Evolutionary conservation across 2,888 invertebrate species (phyloP), one percentile per base, ranked within the genome.

Genomic region (Sylvicola cinctus): DNA sequence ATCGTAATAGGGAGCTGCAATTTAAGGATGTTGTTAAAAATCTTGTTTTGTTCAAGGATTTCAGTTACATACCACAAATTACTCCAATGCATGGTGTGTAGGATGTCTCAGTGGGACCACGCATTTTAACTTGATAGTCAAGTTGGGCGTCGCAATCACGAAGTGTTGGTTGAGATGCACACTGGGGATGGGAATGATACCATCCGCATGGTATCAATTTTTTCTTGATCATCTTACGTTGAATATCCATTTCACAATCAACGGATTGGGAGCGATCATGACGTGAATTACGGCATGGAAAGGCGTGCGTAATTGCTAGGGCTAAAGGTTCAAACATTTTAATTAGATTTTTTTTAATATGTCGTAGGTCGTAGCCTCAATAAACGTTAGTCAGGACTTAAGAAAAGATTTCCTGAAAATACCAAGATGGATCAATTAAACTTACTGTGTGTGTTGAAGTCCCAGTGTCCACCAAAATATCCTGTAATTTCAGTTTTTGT

Each of bases 401-500:
- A n/a, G n/a, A n/a, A n/a, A n/a, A n/a, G n/a, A n/a, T n/a, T n/a
- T n/a, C n/a, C n/a, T n/a, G n/a, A n/a, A n/a, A n/a, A n/a, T n/a
- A n/a, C n/a, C n/a, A n/a, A n/a, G n/a, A n/a, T n/a, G n/a, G n/a
- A 16, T 32, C 37, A 29, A 39, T 32, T 23, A 14, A 39, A 68
- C 77, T 69, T 69, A 91, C 91, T 87, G 49, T 93, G 91, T 40
- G 74, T 72, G 53, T 84, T 85, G 35, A 85, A 74, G 58, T 93
- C 93, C 93, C 93, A 95, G 37, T 78, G 77, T 3, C 95, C 93
- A 33, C 83, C 93, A 33, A 95, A 61, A 55, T 93, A 95, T n/a
- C 95, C 95, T 49, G 85, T 84, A 11, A 91, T 84, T 63, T 93
- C 93, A 45, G 80, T 80, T 49, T 77, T 80, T n/a, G 83, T 85